Percentiles rank a stretch among this genome's conserved stretches.
These are phyloP conservation scores for Dromaius novaehollandiae DNA, from an alignment of 2,113 vertebrate genomes.

Conservation along the genomic window DNA sequence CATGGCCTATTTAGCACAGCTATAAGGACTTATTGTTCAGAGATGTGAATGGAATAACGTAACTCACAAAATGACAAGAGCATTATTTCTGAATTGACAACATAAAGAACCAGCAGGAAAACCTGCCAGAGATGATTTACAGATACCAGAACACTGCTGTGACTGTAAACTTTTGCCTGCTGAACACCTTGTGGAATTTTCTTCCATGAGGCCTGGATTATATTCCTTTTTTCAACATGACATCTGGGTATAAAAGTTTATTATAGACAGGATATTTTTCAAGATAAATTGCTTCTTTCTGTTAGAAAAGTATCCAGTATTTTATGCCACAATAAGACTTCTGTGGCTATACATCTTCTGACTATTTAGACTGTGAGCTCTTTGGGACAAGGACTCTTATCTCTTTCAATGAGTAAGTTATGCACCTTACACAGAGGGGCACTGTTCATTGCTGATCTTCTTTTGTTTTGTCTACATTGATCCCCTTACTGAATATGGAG, in stretches of 20 bases:
- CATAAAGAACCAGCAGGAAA: not conserved
- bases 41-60: not conserved
- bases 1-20: not conserved
- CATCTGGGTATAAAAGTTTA: not conserved
- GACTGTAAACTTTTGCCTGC: not conserved
- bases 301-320: not conserved
- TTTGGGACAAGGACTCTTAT: not conserved
- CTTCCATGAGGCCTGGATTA: not conserved
- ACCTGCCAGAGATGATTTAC: not conserved
- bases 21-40: not conserved
- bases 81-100: not conserved
- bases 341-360: not conserved
- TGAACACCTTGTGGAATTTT: not conserved
- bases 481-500: not conserved
- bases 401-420: not conserved
- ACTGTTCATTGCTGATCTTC: not conserved
- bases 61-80: not conserved
- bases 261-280: not conserved
- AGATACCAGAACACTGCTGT: not conserved
- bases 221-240: not conserved
- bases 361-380: not conserved
- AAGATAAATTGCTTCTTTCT: not conserved
- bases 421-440: not conserved
- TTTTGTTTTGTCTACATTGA: not conserved
- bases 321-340: not conserved